Evolutionary conservation across 1,140 invertebrate genomes (phyloP).

Genomic region (Heliothis virescens): DNA sequence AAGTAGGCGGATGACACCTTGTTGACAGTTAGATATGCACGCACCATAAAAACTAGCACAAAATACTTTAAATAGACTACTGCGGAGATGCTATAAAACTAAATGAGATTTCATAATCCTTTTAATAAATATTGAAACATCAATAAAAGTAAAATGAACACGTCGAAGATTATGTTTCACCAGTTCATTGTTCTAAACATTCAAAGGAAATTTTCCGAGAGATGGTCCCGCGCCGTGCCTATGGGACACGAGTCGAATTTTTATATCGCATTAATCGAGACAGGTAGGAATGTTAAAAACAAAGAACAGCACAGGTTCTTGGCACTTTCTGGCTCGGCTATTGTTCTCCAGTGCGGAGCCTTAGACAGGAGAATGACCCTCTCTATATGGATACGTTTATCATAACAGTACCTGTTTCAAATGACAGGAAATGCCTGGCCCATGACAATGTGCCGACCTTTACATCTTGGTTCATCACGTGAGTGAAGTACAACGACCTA

Average conservation of each 20-base stretch:
- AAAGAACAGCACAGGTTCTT: constrained; percentile 74
- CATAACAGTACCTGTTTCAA: constrained; percentile 76
- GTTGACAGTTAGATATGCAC: constrained; percentile 65
- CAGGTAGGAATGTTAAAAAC: constrained; percentile 69
- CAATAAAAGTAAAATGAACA: constrained; percentile 25
- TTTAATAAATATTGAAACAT: constrained; percentile 42
- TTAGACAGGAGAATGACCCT: constrained; percentile 77
- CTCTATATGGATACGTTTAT: constrained; percentile 71
- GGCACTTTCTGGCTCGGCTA: constrained; percentile 72
- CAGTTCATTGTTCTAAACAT: constrained; percentile 76
- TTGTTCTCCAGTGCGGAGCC: constrained; percentile 70
- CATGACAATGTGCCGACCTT: constrained; percentile 56
- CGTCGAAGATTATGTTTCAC: constrained; percentile 41
- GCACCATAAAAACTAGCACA: constrained; percentile 12
- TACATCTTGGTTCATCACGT: constrained; percentile 57
- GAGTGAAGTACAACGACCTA: constrained; percentile 63
- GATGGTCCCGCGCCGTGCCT: constrained; percentile 66
- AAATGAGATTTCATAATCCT: not conserved
- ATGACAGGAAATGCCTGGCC: constrained; percentile 73
- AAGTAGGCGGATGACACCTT: constrained; percentile 58
- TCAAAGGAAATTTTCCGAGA: constrained; percentile 80
- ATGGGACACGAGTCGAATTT: constrained; percentile 77
- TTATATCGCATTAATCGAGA: constrained; percentile 78
- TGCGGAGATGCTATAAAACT: constrained; percentile 8
- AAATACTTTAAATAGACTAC: constrained; percentile 7